A percentile compares a stretch with the other conserved stretches of the same genome.
These are phyloP conservation scores for Heliconius melpomene DNA, from an alignment of 1,140 invertebrate genomes.

Conservation along the genomic window DNA sequence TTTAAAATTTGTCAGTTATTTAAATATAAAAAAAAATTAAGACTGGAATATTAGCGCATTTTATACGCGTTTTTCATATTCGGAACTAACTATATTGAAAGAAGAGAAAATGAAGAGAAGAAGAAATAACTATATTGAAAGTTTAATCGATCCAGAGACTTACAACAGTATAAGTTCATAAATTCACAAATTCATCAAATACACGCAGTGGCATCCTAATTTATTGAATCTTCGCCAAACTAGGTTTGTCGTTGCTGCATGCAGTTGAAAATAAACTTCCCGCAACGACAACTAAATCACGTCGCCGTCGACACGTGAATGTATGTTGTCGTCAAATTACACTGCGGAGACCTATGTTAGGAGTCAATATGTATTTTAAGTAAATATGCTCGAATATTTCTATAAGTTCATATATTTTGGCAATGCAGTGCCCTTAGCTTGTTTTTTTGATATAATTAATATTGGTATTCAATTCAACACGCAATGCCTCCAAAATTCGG, in stretches of 20 bases:
- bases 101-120: too few species aligned
- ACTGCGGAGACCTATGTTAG: background rate
- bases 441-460: too few species aligned
- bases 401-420: too few species aligned
- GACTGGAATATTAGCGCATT: too few species aligned
- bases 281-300: background rate
- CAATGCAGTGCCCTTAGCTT: too few species aligned
- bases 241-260: constrained; percentile 15
- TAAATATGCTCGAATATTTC: background rate
- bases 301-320: background rate
- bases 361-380: background rate
- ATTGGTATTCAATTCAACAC: too few species aligned
- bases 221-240: constrained; percentile 21
- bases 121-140: too few species aligned
- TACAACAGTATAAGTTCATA: background rate
- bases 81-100: too few species aligned
- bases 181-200: background rate
- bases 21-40: too few species aligned
- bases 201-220: constrained; percentile 14
- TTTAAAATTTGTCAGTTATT: too few species aligned
- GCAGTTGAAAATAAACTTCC: constrained; percentile 18
- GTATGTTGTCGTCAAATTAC: background rate
- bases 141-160: background rate
- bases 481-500: too few species aligned
- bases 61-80: too few species aligned